Base-by-base conservation (phyloP, 2,888 invertebrate species). In the Morpho achilles region DNA sequence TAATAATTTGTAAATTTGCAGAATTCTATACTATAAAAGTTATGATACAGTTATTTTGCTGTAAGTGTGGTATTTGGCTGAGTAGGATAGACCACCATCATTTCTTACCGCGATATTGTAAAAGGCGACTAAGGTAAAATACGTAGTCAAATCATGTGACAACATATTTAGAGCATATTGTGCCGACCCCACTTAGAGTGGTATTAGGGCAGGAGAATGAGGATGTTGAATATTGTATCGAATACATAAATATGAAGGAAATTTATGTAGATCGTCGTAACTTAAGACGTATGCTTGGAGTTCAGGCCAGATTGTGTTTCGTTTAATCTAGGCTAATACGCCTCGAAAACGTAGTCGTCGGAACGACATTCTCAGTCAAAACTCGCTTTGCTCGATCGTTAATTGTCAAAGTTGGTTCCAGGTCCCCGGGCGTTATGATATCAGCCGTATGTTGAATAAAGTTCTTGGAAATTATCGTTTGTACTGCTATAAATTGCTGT, bases 361-460 rank as follows among this genome's bases (percentile, higher is more conserved):
- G 68, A 76, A 70, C 61, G 61, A 55, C 77, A 80, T 82, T 81
- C 75, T 67, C 69, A 75, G 77, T 76, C 74, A 75, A 76, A 79
- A 76, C 74, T 72, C 74, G 60, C 62, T 64, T 61, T 50, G 69
- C 69, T 67, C 66, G 63, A 66, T 76, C 76, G 82, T 79, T 83
- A 81, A 84, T 83, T 82, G 80, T 76, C 72, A 68, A 83, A 83
- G 76, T 83, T 82, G 52, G 60, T 58, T 56, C 59, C 57, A 56
- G 59, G 60, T 58, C 72, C 69, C 64, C 63, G 64, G 74, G 71
- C 71, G 66, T 63, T 61, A 65, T 69, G 72, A 73, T 78, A 76
- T 65, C 63, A 61, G 57, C 63, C 63, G 62, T 68, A 64, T 64
- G 66, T 62, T 65, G 65, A 71, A 75, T 71, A 70, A 77, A 72